Conservation (phyloP, 2,797 vertebrate species). For the Hyperoplus lanceolatus region DNA sequence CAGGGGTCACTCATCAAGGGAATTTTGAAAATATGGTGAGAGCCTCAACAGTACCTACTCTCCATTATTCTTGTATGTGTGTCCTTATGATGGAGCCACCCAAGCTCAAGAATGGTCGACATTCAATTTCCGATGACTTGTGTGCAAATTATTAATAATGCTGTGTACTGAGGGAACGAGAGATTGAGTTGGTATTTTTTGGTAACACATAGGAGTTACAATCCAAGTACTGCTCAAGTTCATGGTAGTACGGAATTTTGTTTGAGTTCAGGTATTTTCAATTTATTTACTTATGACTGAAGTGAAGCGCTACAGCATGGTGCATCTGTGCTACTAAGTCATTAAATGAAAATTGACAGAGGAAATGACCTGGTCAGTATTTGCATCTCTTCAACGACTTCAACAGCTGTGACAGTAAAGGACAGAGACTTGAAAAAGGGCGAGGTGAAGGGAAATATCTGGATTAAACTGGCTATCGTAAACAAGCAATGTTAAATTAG, state of each 20-base stretch:
- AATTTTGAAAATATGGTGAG: not conserved
- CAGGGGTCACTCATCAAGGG: not conserved
- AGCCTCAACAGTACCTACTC: not conserved
- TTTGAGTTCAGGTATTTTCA: not conserved
- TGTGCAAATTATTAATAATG: not conserved
- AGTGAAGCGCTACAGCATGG: not conserved
- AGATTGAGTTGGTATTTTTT: not conserved
- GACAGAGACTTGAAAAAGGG: not conserved
- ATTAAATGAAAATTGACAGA: not conserved
- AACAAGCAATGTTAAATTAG: conserved; percentile 3
- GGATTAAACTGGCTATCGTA: not conserved
- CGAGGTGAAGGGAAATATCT: not conserved
- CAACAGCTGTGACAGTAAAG: not conserved
- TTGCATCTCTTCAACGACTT: not conserved
- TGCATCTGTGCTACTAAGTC: not conserved
- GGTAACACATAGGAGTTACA: too few relatives aligned
- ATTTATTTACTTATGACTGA: not conserved
- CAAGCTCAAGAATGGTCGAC: not conserved
- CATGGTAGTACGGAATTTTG: not conserved
- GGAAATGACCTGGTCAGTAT: not conserved
- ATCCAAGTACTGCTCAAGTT: not conserved
- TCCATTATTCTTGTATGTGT: not conserved
- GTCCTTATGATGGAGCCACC: not conserved
- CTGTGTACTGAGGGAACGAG: not conserved
- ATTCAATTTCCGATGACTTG: not conserved